A percentile compares a stretch with the other conserved stretches of the same genome.
Evolutionary conservation across 2,113 vertebrate species (phyloP).

Genomic region (Narcine bancroftii): DNA sequence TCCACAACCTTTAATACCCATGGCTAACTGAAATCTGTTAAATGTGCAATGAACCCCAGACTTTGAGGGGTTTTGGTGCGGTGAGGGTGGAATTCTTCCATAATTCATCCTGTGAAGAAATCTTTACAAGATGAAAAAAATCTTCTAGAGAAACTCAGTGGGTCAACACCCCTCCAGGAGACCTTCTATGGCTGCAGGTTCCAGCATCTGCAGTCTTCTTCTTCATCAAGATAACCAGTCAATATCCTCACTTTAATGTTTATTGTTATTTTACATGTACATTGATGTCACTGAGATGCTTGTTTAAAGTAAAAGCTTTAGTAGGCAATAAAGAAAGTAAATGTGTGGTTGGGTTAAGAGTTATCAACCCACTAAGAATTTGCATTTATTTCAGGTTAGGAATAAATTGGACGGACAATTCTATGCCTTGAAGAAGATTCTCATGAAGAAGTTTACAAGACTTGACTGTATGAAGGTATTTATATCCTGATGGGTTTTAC

Average conservation of each 20-base stretch:
- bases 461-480: conserved; percentile 88
- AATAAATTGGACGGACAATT: conserved; percentile 91
- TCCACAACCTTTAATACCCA: background rate
- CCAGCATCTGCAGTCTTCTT: too few species aligned
- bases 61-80: background rate
- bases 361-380: background rate
- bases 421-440: conserved; percentile 94
- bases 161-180: too few species aligned
- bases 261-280: background rate
- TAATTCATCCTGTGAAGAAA: background rate
- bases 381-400: conserved; percentile 66
- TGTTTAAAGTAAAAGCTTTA: background rate
- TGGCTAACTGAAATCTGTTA: background rate
- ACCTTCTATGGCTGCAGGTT: too few species aligned
- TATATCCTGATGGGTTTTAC: too few species aligned
- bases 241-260: background rate
- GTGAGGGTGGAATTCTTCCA: background rate
- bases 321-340: background rate
- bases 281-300: background rate
- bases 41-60: background rate
- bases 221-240: background rate
- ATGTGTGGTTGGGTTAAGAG: background rate
- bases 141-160: too few species aligned
- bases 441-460: conserved; percentile 80
- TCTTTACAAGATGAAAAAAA: too few species aligned